A percentile compares a stretch with the other conserved stretches of the same genome.
Conservation (phyloP, 1,140 invertebrate genomes). For the Pseudomyrmex gracilis region DNA sequence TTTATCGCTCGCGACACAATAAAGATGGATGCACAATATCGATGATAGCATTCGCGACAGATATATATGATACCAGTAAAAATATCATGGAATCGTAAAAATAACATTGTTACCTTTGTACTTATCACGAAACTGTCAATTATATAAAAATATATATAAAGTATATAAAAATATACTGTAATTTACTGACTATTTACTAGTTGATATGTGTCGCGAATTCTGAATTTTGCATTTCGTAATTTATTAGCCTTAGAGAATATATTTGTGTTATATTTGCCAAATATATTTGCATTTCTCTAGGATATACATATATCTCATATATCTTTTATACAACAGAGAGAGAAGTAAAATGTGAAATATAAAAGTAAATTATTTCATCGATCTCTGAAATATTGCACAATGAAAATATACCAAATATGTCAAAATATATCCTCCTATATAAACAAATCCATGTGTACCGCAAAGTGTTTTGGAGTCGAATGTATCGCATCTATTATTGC, state of each 20-base stretch:
- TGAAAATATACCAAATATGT: neutral
- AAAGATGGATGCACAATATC: constrained; percentile 5
- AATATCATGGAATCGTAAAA: neutral
- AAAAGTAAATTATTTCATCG: neutral
- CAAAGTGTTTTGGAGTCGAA: too few relatives aligned
- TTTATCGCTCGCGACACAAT: neutral
- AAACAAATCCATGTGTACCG: too few relatives aligned
- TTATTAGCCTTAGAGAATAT: neutral
- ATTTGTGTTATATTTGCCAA: neutral
- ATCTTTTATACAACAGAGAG: neutral
- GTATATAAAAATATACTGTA: neutral
- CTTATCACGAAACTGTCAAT: constrained; percentile 6
- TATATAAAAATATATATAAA: too few relatives aligned
- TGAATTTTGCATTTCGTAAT: neutral
- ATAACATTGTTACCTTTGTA: neutral
- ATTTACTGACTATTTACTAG: neutral
- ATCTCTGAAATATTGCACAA: neutral
- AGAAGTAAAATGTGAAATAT: neutral
- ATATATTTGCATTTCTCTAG: neutral
- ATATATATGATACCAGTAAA: constrained; percentile 4
- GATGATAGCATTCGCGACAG: neutral
- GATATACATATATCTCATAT: neutral
- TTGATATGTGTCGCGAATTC: neutral
- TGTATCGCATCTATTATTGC: too few relatives aligned
- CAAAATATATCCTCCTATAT: too few relatives aligned